Percentiles rank a stretch among this genome's conserved stretches.
phyloP scores from a whole-genome alignment of 2,797 vertebrate genomes.

The Liasis olivaceus region DNA sequence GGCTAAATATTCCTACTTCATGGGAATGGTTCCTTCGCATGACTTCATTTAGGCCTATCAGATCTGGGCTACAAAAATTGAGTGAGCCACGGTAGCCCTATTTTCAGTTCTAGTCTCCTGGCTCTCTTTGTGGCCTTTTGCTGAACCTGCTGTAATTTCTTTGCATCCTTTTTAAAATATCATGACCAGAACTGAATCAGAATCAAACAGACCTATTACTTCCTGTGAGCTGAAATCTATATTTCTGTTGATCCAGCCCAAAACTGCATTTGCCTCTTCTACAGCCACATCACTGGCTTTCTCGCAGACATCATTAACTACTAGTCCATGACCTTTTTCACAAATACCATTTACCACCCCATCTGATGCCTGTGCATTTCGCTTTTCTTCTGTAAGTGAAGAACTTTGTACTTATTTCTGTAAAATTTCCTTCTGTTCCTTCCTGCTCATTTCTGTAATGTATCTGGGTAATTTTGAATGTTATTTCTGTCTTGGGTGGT shows the following conservation, averaged over 20 bases:
- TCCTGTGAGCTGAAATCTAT: not conserved
- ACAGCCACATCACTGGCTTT: not conserved
- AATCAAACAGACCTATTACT: not conserved
- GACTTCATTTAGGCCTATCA: not conserved
- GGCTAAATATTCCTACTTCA: not conserved
- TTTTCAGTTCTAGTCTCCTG: not conserved
- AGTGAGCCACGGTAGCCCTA: not conserved
- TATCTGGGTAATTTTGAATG: not conserved
- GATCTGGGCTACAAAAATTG: not conserved
- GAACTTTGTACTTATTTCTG: not conserved
- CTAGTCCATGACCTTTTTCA: not conserved
- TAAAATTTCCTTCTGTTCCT: not conserved
- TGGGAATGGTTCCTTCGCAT: not conserved
- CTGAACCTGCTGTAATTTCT: not conserved
- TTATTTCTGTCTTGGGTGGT: not conserved
- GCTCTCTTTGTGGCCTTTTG: not conserved
- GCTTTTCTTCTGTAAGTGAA: not conserved
- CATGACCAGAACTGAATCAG: not conserved
- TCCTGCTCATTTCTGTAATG: accelerated
- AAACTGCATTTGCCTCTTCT: not conserved
- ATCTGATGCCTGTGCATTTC: not conserved
- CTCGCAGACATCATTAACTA: not conserved
- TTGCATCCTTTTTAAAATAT: not conserved
- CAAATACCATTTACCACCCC: not conserved
- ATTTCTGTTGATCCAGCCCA: not conserved